phyloP scores from a whole-genome alignment of 1,140 invertebrate genomes.

The Centruroides sculpturatus region DNA sequence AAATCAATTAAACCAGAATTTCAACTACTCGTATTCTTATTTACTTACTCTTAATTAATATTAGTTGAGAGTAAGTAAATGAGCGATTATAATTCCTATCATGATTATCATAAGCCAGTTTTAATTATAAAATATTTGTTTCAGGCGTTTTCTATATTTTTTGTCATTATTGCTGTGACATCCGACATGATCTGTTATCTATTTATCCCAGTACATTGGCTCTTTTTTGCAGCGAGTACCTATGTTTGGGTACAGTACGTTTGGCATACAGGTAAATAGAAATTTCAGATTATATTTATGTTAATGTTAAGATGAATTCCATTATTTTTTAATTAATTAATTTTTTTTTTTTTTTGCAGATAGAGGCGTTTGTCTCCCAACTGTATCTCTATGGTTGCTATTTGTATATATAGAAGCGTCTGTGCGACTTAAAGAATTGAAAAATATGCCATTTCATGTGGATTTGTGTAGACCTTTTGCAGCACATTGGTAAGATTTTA shows the following conservation, averaged over 20 bases:
- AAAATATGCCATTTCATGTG: constrained; percentile 74
- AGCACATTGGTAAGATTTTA: constrained; percentile 70
- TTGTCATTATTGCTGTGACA: constrained; percentile 93
- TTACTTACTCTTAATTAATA: no score
- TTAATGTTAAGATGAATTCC: no score
- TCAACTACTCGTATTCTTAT: no score
- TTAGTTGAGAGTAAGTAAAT: no score
- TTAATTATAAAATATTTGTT: no score
- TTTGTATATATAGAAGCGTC: constrained; percentile 92
- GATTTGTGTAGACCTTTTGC: constrained; percentile 95
- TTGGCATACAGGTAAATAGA: constrained; percentile 79
- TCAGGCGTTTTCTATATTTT: constrained; percentile 94
- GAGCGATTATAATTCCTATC: no score
- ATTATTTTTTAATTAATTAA: no score
- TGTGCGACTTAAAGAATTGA: constrained; percentile 68
- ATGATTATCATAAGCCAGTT: no score
- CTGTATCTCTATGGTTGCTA: constrained; percentile 82
- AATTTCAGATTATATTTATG: no score
- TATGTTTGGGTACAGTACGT: constrained; percentile 99
- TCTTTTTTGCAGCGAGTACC: constrained; percentile 94
- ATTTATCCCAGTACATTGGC: constrained; percentile 95
- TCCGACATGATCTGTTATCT: constrained; percentile 99
- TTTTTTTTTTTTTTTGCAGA: constrained; percentile 37
- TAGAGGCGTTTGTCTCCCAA: constrained; percentile 85
- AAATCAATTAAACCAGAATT: no score